Percentiles rank a stretch among this genome's conserved stretches.
These are phyloP conservation scores for Hippocampus abdominalis DNA, from an alignment of 2,113 vertebrate species.

Conservation along the genomic window DNA sequence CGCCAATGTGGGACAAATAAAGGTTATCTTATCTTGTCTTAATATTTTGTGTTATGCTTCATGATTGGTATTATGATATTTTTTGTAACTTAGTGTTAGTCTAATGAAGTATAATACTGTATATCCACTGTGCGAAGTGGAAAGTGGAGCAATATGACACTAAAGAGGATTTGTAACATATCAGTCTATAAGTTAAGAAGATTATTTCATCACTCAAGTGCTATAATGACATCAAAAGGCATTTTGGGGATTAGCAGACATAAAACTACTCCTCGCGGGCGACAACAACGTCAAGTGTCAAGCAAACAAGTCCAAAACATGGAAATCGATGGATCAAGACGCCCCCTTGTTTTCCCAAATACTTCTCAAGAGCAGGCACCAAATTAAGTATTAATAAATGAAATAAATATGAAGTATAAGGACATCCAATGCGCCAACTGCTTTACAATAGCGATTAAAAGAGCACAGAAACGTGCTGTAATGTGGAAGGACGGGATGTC, in stretches of 20 bases:
- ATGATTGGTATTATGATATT: not conserved
- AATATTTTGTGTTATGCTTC: not conserved
- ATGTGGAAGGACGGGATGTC: slow-evolving; percentile 50
- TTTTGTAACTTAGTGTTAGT: not conserved
- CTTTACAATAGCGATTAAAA: slow-evolving; percentile 55
- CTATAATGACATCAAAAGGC: slow-evolving; percentile 43
- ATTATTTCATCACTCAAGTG: slow-evolving; percentile 19
- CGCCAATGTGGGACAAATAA: too few species aligned
- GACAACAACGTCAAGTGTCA: slow-evolving; percentile 8
- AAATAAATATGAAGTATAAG: slow-evolving; percentile 27
- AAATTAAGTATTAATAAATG: slow-evolving; percentile 55
- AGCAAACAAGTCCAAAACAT: not conserved
- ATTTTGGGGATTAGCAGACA: slow-evolving; percentile 33
- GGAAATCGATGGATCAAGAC: slow-evolving; percentile 28
- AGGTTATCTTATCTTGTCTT: too few species aligned
- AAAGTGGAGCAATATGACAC: slow-evolving; percentile 7
- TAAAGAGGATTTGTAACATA: slow-evolving; percentile 39
- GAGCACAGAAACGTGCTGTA: slow-evolving; percentile 34
- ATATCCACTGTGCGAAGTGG: not conserved
- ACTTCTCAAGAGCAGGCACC: slow-evolving; percentile 23
- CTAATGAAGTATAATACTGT: slow-evolving; percentile 1
- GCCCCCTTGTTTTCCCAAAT: slow-evolving; percentile 18
- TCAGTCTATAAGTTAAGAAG: slow-evolving; percentile 25
- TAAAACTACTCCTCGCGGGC: slow-evolving; percentile 19
- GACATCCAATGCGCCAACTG: slow-evolving; percentile 25